phyloP scores from a whole-genome alignment of 2,113 vertebrate species.

The Myxocyprinus asiaticus region DNA sequence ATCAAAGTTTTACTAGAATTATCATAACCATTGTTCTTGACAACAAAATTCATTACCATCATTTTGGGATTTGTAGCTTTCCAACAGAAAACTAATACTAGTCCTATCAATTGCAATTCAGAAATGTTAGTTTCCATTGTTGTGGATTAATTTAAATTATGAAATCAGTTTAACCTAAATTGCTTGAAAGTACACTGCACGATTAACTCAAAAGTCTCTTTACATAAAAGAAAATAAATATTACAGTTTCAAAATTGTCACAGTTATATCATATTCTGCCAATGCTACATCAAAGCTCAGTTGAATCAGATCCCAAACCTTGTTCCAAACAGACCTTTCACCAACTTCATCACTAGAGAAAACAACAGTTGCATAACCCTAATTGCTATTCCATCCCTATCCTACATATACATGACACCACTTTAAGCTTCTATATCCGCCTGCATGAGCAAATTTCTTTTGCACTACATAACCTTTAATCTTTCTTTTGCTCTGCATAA shows the following conservation, averaged over 20 bases:
- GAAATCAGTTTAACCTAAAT: constrained; percentile 4
- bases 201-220: constrained; percentile 9
- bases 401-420: constrained; percentile 45
- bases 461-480: neutral
- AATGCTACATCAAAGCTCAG: constrained; percentile 29
- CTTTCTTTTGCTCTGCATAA: neutral
- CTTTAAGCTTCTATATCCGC: constrained; percentile 21
- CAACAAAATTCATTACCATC: constrained; percentile 11
- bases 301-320: constrained; percentile 27
- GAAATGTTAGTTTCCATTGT: neutral
- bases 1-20: constrained; percentile 13
- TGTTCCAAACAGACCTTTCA: constrained; percentile 16
- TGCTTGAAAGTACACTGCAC: neutral
- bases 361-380: constrained; percentile 40
- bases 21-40: constrained; percentile 20
- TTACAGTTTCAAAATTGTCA: constrained; percentile 59
- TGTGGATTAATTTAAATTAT: constrained; percentile 2
- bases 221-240: constrained; percentile 67
- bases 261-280: constrained; percentile 44
- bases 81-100: constrained; percentile 6
- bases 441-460: constrained; percentile 10
- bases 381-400: constrained; percentile 43
- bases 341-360: constrained; percentile 27
- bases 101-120: constrained; percentile 15
- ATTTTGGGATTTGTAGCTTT: constrained; percentile 1